Conservation (phyloP, 2,113 vertebrate species). For the Lepus europaeus region DNA sequence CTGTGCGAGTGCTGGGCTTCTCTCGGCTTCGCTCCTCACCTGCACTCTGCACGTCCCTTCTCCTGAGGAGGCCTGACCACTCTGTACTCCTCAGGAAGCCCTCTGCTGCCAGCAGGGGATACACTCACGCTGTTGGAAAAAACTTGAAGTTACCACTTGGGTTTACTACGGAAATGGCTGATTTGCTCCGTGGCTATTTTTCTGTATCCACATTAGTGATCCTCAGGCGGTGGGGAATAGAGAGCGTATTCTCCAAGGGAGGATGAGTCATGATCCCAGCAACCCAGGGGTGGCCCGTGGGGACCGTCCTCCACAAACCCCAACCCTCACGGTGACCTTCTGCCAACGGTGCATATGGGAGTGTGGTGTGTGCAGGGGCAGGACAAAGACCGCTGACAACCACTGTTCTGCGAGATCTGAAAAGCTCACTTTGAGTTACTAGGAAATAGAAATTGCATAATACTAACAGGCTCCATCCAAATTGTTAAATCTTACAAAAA, state of each 20-base stretch:
- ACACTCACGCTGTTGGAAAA: background rate
- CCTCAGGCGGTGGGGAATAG: background rate
- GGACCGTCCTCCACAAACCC: background rate
- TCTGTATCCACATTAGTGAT: background rate
- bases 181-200: background rate
- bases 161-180: background rate
- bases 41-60: background rate
- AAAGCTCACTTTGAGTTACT: background rate
- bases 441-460: conserved; percentile 45
- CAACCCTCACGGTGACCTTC: rapidly evolving
- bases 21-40: background rate
- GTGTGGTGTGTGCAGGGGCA: rapidly evolving
- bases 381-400: too few relatives aligned
- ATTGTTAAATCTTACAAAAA: conserved; percentile 68
- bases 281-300: background rate
- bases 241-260: background rate
- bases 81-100: background rate
- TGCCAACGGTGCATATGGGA: rapidly evolving
- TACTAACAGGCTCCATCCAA: conserved; percentile 67
- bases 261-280: background rate
- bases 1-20: background rate
- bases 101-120: background rate
- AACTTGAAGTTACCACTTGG: background rate
- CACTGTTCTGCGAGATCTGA: rapidly evolving
- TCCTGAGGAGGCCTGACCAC: background rate